Base-by-base conservation (phyloP, 2,113 vertebrate genomes). In the Semicossyphus pulcher region DNA sequence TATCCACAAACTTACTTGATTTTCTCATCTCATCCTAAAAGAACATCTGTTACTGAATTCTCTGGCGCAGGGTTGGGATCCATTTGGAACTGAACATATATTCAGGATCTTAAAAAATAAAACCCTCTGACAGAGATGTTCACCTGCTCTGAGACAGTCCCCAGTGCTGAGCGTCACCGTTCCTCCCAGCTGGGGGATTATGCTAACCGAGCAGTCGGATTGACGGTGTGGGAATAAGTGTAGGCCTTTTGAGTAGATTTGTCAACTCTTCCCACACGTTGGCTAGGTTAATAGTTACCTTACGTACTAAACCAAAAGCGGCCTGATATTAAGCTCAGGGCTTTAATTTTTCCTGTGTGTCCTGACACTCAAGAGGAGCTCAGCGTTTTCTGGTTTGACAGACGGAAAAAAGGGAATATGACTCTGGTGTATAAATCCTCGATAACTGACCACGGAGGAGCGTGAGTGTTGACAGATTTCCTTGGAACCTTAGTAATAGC, bases 121-220 rank as follows among this genome's bases (percentile, higher is more conserved):
- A n/a, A n/a, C n/a, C n/a, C 7, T 3, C 16, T 31, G 28, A 64
- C 42, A 14, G n/a, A 45, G 23, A 66, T 4, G 0, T 34, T 61
- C 56, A 60, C n/a, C 49, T 56, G 48, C 25, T 60, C 45, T 14
- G 18, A 56, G 41, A 7, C 15, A 45, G 41, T 56, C 10, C 0
- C 56, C 16, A 54, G 61, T 20, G 10, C 56, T 25, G 28, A 66
- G 54, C 4, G 42, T 42, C 41, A 6, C 6, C 1, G 15, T 23
- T 41, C 16, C 36, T 68, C 44, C 59, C 62, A 63, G 47, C 36
- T 23, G 36, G 11, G 48, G 44, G 78, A 85, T 80, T 88, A 88
- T 73, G 79, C 44, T 52, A 85, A 88, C 23, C 16, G 71, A 76
- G 28, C 71, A 58, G 65, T 18, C 6, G 4, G 56, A 73, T n/a